Conservation (phyloP, 2,888 invertebrate genomes). For the Platerodrilus igneus region DNA sequence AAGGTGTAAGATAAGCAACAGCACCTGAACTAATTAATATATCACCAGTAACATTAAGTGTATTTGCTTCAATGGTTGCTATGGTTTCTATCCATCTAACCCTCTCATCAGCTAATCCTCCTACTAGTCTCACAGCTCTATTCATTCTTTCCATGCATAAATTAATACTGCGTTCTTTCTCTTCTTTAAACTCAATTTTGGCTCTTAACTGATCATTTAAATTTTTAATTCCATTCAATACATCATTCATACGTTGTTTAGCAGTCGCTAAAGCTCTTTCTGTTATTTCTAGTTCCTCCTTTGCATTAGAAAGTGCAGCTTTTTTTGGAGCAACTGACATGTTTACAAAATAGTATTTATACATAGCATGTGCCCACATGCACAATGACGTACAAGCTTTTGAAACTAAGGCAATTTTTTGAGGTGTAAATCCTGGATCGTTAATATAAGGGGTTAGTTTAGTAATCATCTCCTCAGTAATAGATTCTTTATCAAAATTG, state of each 20-base stretch:
- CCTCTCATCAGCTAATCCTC: slow-evolving; percentile 54
- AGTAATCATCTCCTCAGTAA: slow-evolving; percentile 74
- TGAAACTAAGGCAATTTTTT: slow-evolving; percentile 70
- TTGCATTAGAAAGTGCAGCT: slow-evolving; percentile 70
- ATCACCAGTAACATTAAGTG: slow-evolving; percentile 64
- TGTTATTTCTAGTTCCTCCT: slow-evolving; percentile 60
- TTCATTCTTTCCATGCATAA: slow-evolving; percentile 73
- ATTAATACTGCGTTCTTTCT: slow-evolving; percentile 70
- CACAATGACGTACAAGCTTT: slow-evolving; percentile 78
- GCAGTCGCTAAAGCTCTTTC: slow-evolving; percentile 65
- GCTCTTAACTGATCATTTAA: slow-evolving; percentile 67
- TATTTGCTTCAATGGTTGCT: slow-evolving; percentile 52
- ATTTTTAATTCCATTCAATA: slow-evolving; percentile 71
- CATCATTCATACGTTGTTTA: slow-evolving; percentile 70
- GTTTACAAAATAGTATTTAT: slow-evolving; percentile 86
- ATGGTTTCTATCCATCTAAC: slow-evolving; percentile 68
- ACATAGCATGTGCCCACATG: slow-evolving; percentile 91
- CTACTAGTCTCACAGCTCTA: slow-evolving; percentile 62
- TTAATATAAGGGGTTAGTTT: slow-evolving; percentile 72
- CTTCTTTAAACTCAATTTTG: slow-evolving; percentile 65
- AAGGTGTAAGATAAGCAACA: slow-evolving; percentile 78
- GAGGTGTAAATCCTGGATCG: slow-evolving; percentile 76
- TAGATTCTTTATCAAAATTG: slow-evolving; percentile 83
- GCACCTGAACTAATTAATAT: slow-evolving; percentile 66
- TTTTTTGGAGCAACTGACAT: slow-evolving; percentile 83